Percentiles rank a stretch among this genome's conserved stretches.
Conservation (phyloP, 2,797 vertebrate genomes). For the Naso thynnoides region DNA sequence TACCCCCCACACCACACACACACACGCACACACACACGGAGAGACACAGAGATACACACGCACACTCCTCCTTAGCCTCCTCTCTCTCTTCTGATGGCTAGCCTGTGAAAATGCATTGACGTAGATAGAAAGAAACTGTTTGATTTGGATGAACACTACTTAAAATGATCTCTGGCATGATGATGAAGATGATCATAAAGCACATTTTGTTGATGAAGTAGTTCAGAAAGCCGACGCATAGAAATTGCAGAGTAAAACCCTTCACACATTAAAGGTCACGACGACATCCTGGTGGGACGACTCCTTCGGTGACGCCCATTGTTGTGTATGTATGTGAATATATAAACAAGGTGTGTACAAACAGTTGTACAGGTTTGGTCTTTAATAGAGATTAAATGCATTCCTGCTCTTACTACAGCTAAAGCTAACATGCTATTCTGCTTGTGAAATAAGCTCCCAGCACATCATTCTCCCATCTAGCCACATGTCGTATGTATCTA, state of each 20-base stretch:
- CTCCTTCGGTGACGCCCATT: slow-evolving; percentile 28
- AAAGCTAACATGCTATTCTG: slow-evolving; percentile 49
- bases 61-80: not conserved
- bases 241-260: slow-evolving; percentile 5
- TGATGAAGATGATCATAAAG: slow-evolving; percentile 27
- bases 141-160: not conserved
- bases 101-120: slow-evolving; percentile 29
- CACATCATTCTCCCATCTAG: slow-evolving; percentile 50
- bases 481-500: slow-evolving; percentile 54
- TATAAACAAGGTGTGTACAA: slow-evolving; percentile 59
- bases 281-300: not conserved
- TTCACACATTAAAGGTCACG: not conserved
- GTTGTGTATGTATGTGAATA: slow-evolving; percentile 62
- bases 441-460: slow-evolving; percentile 68
- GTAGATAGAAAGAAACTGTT: not conserved
- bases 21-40: not conserved
- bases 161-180: slow-evolving; percentile 1
- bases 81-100: slow-evolving; percentile 18
- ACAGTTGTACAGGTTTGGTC: slow-evolving; percentile 61
- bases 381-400: slow-evolving; percentile 42
- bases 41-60: not conserved
- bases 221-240: not conserved
- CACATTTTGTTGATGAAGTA: slow-evolving; percentile 25
- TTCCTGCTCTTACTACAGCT: slow-evolving; percentile 37
- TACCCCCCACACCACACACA: not conserved